phyloP scores from a whole-genome alignment of 2,888 invertebrate species.

The Graphium colonna region DNA sequence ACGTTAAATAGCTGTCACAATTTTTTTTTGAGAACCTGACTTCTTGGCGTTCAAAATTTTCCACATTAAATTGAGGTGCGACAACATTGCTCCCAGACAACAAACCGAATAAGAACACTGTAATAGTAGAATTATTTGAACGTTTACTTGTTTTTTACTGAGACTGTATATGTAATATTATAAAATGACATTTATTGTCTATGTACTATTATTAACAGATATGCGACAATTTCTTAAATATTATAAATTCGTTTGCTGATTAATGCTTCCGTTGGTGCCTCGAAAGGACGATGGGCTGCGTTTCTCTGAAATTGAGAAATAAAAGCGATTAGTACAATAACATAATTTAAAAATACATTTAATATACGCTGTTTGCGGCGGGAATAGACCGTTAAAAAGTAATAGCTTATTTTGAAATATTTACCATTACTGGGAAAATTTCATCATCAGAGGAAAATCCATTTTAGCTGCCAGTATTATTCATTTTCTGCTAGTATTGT shows the following conservation, averaged over 20 bases:
- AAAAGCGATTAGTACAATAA: neutral
- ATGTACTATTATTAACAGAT: neutral
- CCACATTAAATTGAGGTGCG: too few species aligned
- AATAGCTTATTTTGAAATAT: neutral
- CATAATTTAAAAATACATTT: neutral
- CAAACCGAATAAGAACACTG: neutral
- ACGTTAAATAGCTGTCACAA: too few species aligned
- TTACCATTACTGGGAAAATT: neutral
- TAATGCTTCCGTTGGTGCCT: slow-evolving; percentile 35
- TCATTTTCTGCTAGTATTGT: neutral
- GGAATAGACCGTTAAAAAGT: neutral
- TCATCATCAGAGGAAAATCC: neutral
- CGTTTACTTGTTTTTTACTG: neutral
- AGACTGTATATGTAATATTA: neutral
- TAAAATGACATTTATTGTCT: neutral
- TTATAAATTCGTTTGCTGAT: slow-evolving; percentile 39
- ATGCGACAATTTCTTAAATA: slow-evolving; percentile 7
- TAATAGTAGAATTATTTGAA: neutral
- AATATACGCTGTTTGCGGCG: neutral
- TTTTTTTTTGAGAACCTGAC: too few species aligned
- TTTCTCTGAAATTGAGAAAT: slow-evolving; percentile 45
- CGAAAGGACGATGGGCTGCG: slow-evolving; percentile 37
- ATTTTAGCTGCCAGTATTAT: neutral
- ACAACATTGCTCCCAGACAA: too few species aligned
- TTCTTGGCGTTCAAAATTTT: too few species aligned